Evolutionary conservation across 37 sponge, comb jelly and placozoan species (phyloP), one percentile per base, ranked within the genome.

Genomic region (Mnemiopsis leidyi): DNA sequence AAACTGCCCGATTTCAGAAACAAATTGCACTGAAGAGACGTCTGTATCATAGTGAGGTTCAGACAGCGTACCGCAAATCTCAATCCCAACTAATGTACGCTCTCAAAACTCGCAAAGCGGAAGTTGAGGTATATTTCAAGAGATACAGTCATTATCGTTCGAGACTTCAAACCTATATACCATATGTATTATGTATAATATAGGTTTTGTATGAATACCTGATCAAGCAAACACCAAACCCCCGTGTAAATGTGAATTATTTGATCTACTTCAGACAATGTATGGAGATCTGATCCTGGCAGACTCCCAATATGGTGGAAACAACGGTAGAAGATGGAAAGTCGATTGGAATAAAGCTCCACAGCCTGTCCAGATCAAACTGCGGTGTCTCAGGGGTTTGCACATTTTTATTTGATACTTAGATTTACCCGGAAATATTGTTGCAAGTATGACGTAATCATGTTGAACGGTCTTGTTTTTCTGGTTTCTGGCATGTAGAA

Each of bases 361-460:
- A 16, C 94, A 94, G 68, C 94, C 94, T 0, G 93, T 93, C 38
- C 94, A 94, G 69, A 69, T 94, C 35, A 94, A 94, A 92, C 92
- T 94, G 24, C 93, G 69, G 26, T 93, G 93, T 1, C 92, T 85
- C 28, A 38, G 90, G 39, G 90, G 90, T 85, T 39, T 16, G 90
- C 7, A n/a, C n/a, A n/a, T n/a, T n/a, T n/a, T n/a, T n/a, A n/a
- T n/a, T n/a, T n/a, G n/a, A n/a, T n/a, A n/a, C n/a, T n/a, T n/a
- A n/a, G n/a, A n/a, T n/a, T n/a, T n/a, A n/a, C n/a, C n/a, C n/a
- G n/a, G n/a, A n/a, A n/a, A n/a, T n/a, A n/a, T n/a, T n/a, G n/a
- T n/a, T n/a, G n/a, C n/a, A n/a, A n/a, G n/a, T n/a, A n/a, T n/a
- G n/a, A n/a, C n/a, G n/a, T n/a, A n/a, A n/a, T n/a, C n/a, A n/a